Conservation (phyloP, 2,113 vertebrate genomes). For the Laterallus jamaicensis region DNA sequence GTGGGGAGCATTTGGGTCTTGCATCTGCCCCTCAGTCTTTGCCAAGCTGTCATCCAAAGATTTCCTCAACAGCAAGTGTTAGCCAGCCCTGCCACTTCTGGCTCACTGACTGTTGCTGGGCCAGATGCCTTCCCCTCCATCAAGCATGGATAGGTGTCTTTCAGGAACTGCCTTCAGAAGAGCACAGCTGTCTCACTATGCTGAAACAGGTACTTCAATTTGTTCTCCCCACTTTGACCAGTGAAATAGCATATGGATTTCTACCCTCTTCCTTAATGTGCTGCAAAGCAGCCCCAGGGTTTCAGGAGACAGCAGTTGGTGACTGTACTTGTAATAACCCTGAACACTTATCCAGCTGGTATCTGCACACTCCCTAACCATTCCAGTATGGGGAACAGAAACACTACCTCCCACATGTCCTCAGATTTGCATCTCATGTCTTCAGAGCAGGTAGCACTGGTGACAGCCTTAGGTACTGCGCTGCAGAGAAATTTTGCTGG, state of each 20-base stretch:
- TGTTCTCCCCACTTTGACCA: conserved; percentile 3
- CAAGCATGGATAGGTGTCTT: neutral
- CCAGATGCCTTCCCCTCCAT: neutral
- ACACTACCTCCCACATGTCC: neutral
- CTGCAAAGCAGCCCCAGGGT: neutral
- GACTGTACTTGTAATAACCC: neutral
- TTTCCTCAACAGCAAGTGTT: neutral
- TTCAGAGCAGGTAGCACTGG: neutral
- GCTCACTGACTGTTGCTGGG: neutral
- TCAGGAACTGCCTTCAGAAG: conserved; percentile 8
- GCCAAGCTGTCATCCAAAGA: neutral
- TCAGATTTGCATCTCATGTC: neutral
- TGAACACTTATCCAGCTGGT: neutral
- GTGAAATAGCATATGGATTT: neutral
- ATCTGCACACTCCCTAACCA: neutral
- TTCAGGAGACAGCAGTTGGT: neutral
- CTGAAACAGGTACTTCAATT: conserved; percentile 34
- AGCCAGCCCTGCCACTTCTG: neutral
- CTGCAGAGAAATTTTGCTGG: neutral
- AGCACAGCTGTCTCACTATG: neutral
- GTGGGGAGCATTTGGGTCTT: neutral
- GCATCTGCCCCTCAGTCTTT: neutral
- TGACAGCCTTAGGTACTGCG: neutral
- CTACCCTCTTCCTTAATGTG: neutral
- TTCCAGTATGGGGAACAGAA: neutral